These are phyloP conservation scores for Drosophila nr. fundita DNA, from an alignment of 2,888 invertebrate genomes.

Conservation along the genomic window DNA sequence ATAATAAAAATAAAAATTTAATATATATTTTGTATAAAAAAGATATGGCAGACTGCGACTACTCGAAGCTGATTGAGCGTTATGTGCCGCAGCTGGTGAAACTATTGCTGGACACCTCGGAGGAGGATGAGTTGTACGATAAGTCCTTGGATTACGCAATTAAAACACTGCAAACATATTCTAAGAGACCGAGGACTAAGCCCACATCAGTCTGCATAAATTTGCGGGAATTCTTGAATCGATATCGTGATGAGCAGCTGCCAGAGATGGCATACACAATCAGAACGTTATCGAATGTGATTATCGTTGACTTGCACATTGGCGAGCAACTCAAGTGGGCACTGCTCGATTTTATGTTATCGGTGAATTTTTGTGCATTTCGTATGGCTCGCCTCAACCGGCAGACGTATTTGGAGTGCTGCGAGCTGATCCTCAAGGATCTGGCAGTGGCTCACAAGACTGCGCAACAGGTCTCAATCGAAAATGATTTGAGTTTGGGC, in stretches of 20 bases:
- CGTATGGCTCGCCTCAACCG: conserved; percentile 5
- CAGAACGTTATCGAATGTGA: conserved; percentile 22
- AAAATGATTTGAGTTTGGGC: not conserved
- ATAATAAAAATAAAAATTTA: not conserved
- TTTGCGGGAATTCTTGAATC: conserved; percentile 35
- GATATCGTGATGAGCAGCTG: conserved; percentile 33
- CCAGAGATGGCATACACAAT: conserved; percentile 21
- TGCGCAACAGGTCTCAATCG: no score
- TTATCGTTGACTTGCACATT: conserved; percentile 23
- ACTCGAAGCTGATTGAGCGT: conserved; percentile 3
- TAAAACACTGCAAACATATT: not conserved
- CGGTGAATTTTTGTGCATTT: conserved; percentile 44
- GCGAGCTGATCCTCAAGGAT: not conserved
- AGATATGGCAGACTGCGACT: not conserved
- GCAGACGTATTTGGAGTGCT: not conserved
- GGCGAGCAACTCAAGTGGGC: conserved; percentile 21
- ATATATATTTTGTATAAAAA: conserved; percentile 29
- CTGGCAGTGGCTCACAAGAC: not conserved
- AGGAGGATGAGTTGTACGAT: conserved; percentile 3
- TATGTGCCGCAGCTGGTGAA: conserved; percentile 34
- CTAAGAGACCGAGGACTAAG: not conserved
- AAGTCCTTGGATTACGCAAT: conserved; percentile 10
- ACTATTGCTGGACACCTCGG: conserved; percentile 3
- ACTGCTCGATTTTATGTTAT: conserved; percentile 49
- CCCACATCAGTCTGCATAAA: conserved; percentile 4